Base-by-base conservation (phyloP, 2,113 vertebrate genomes). In the Pelmatolapia mariae region DNA sequence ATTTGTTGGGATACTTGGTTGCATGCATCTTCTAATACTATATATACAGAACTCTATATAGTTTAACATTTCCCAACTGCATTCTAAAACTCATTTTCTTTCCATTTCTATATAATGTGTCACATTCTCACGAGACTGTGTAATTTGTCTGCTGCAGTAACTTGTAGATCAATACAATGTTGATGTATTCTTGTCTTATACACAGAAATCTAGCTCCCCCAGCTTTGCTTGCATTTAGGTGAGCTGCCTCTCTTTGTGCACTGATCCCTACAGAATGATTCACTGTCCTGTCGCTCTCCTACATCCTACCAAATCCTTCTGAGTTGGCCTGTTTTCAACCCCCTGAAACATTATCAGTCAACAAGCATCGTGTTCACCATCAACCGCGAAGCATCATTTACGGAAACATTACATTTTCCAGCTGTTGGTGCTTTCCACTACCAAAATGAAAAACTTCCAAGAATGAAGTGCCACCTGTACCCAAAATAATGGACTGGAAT, bases 231-330 rank as follows among this genome's bases (percentile, higher is more conserved):
- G 87, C 87, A 84, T 91, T 89, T 84, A 82, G 33, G 90, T 88
- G 87, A 54, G 80, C 82, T 13, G 29, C 82, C 89, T 76, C 90
- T 94, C 90, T 91, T 78, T 82, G 83, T 89, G 84, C 87, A 79
- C 57, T 89, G 90, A 93, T 94, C 92, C 90, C 91, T 83, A 59
- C 83, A 61, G 88, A 92, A 89, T 92, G 87, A 94, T 92, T 95
- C 90, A 90, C 76, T 87, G 92, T 85, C 89, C 87, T 66, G 24
- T 91, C 83, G 83, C 73, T 88, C 81, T 71, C 50, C 86, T 86
- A 86, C 87, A 87, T 86, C 86, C 56, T 83, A 82, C 91, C 84
- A 92, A 90, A 89, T 91, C 88, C 88, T 85, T 89, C 83, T 61
- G 68, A 86, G 80, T 73, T 92, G 91, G 89, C 85, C 87, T 82